Percentiles rank a stretch among this genome's conserved stretches.
Evolutionary conservation across 2,113 vertebrate species (phyloP).

Genomic region (Haemorhous mexicanus): DNA sequence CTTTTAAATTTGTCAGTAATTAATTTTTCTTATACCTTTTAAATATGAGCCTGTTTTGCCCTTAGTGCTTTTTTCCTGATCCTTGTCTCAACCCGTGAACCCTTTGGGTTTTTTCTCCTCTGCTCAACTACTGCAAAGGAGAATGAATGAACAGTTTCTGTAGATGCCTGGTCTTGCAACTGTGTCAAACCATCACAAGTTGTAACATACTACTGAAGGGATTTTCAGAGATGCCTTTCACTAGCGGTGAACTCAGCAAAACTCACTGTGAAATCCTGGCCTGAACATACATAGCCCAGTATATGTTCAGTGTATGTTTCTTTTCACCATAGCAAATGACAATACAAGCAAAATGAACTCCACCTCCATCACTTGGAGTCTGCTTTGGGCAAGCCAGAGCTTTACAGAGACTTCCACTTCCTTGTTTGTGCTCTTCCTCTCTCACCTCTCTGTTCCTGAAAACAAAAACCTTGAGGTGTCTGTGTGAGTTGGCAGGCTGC

Average conservation of each 20-base stretch:
- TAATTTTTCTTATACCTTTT: neutral
- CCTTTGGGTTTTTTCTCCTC: neutral
- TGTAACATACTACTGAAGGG: neutral
- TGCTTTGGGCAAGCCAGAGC: neutral
- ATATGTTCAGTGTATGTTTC: neutral
- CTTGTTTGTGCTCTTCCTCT: neutral
- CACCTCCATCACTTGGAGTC: neutral
- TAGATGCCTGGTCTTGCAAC: neutral
- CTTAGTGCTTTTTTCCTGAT: neutral
- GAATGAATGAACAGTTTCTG: neutral
- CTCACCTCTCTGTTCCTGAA: neutral
- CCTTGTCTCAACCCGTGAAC: neutral
- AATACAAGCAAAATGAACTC: rapidly evolving
- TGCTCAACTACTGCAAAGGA: neutral
- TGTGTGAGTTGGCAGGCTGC: neutral
- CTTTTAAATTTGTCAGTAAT: neutral
- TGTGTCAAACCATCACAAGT: neutral
- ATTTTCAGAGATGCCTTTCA: neutral
- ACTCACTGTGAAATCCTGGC: neutral
- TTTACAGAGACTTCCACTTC: neutral
- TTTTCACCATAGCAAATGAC: neutral
- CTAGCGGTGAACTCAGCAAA: neutral
- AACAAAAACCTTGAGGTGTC: neutral
- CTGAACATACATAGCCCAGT: neutral
- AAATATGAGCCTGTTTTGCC: neutral